These are phyloP conservation scores for Lycaena phlaeas DNA, from an alignment of 2,888 invertebrate species.

Conservation along the genomic window DNA sequence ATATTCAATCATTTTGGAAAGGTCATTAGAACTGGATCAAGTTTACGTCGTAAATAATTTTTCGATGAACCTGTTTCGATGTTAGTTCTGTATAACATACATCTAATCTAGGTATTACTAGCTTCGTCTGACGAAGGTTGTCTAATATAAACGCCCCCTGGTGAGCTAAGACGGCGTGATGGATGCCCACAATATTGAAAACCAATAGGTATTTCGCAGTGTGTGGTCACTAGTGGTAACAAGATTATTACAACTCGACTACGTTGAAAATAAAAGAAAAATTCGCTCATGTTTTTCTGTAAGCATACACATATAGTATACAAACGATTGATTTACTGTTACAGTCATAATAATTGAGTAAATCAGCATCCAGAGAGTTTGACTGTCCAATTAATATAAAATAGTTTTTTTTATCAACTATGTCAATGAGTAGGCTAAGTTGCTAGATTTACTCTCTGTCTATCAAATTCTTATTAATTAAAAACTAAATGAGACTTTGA, in stretches of 20 bases:
- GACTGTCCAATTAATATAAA: too few relatives aligned
- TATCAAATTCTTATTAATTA: too few relatives aligned
- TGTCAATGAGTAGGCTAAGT: too few relatives aligned
- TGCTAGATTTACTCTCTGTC: too few relatives aligned
- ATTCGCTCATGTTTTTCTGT: too few relatives aligned
- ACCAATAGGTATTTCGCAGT: conserved; percentile 53
- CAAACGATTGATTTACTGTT: too few relatives aligned
- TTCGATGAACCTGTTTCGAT: not conserved
- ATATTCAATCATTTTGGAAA: conserved; percentile 2
- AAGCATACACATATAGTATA: too few relatives aligned
- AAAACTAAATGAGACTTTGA: too few relatives aligned
- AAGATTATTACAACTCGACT: conserved; percentile 34
- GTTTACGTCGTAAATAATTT: not conserved
- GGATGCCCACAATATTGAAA: conserved; percentile 67
- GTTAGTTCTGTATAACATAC: not conserved
- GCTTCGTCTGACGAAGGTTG: conserved; percentile 59
- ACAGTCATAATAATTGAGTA: too few relatives aligned
- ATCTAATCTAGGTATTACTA: conserved; percentile 20
- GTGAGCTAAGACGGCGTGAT: conserved; percentile 59
- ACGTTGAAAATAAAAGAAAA: too few relatives aligned
- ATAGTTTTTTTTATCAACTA: too few relatives aligned
- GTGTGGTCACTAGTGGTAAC: conserved; percentile 48
- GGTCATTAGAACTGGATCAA: conserved; percentile 4
- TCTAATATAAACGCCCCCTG: conserved; percentile 68
- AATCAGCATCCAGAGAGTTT: too few relatives aligned